Evolutionary conservation across 2,888 invertebrate species (phyloP).

Genomic region (Phaonia tiefii): DNA sequence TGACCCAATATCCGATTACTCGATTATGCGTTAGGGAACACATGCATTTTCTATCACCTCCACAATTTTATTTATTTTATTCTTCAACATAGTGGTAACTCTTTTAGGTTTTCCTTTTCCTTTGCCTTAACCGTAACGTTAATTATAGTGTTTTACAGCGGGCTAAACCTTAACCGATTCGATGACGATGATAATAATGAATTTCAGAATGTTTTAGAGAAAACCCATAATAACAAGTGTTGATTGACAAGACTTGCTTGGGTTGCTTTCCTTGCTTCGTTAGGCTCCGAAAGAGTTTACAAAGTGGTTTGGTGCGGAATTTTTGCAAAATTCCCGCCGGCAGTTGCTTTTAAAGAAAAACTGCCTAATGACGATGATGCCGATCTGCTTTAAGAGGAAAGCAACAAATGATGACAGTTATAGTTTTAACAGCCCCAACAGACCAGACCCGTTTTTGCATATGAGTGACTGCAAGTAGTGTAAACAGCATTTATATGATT

Average conservation of each 20-base stretch:
- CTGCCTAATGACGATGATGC: background rate
- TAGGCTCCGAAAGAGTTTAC: no score
- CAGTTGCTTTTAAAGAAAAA: conserved; percentile 13
- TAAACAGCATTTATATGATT: conserved; percentile 59
- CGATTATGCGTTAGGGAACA: no score
- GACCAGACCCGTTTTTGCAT: conserved; percentile 54
- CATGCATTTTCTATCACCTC: background rate
- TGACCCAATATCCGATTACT: no score
- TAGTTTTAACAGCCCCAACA: conserved; percentile 45
- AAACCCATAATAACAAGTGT: conserved; percentile 68
- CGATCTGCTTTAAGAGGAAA: conserved; percentile 26
- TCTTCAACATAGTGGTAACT: background rate
- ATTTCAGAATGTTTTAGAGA: conserved; percentile 71
- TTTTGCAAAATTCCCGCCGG: background rate
- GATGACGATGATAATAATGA: conserved; percentile 67
- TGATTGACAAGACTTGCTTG: conserved; percentile 72
- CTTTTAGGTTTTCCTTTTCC: background rate
- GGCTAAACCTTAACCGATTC: conserved; percentile 53
- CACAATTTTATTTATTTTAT: background rate
- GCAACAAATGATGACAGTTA: conserved; percentile 60
- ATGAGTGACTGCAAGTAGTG: conserved; percentile 15
- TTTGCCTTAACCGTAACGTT: background rate
- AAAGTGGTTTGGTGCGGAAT: background rate
- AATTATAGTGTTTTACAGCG: conserved; percentile 22
- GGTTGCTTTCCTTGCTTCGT: background rate